Percentiles rank a stretch among this genome's conserved stretches.
Conservation (phyloP, 1,140 invertebrate genomes). For the Drosophila guanche region DNA sequence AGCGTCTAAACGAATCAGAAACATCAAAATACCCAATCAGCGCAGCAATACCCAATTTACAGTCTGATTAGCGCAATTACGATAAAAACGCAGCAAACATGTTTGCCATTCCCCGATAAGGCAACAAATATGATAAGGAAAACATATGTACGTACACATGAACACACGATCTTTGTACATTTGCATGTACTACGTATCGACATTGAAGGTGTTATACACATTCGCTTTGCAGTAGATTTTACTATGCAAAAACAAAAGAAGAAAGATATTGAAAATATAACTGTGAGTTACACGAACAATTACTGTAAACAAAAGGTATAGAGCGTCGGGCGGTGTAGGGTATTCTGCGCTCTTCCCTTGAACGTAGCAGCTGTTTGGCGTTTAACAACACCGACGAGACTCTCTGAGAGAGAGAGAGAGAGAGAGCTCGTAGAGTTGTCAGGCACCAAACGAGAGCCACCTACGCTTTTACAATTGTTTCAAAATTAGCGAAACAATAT, state of each 20-base stretch:
- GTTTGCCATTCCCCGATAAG: slow-evolving; percentile 21
- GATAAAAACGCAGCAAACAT: slow-evolving; percentile 65
- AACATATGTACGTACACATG: slow-evolving; percentile 24
- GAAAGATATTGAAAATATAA: slow-evolving; percentile 19
- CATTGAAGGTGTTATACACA: slow-evolving; percentile 41
- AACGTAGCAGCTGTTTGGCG: slow-evolving; percentile 50
- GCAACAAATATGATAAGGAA: slow-evolving; percentile 30
- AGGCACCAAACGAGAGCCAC: not conserved
- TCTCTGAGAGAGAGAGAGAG: slow-evolving; percentile 8
- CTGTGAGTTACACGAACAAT: slow-evolving; percentile 30
- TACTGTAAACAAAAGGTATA: slow-evolving; percentile 28
- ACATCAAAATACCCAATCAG: slow-evolving; percentile 33
- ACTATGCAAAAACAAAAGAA: slow-evolving; percentile 15
- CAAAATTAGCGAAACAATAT: no score
- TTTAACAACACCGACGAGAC: slow-evolving; percentile 52
- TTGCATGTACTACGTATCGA: not conserved
- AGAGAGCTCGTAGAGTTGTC: slow-evolving; percentile 30
- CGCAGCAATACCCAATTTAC: slow-evolving; percentile 6
- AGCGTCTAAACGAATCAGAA: slow-evolving; percentile 37
- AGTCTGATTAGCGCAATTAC: slow-evolving; percentile 66
- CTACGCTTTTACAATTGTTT: no score
- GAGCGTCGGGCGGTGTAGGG: not conserved
- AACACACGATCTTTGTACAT: slow-evolving; percentile 3
- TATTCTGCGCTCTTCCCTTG: slow-evolving; percentile 3
- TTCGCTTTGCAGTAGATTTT: slow-evolving; percentile 14